Conservation (phyloP, 2,797 vertebrate species). For the Artibeus jamaicensis region DNA sequence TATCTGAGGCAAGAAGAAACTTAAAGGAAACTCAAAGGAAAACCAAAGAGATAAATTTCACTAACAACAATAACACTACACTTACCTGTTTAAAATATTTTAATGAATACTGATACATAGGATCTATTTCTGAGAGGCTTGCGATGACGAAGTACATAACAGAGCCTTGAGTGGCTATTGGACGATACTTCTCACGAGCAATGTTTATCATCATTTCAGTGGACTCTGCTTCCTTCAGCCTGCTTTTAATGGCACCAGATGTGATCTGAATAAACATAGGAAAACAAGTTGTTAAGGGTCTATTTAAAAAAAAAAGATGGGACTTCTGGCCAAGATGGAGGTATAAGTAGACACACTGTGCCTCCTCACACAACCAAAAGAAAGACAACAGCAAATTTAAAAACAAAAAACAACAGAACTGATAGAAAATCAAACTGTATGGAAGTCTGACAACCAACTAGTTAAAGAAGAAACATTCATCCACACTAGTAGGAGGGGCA, state of each 20-base stretch:
- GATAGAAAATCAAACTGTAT: too few relatives aligned
- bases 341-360: too few relatives aligned
- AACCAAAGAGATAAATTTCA: background rate
- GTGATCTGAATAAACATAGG: conserved; percentile 80
- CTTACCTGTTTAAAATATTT: conserved; percentile 91
- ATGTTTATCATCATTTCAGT: conserved; percentile 87
- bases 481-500: too few relatives aligned
- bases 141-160: conserved; percentile 88
- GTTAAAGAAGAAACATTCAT: too few relatives aligned
- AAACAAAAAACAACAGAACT: too few relatives aligned
- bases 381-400: too few relatives aligned
- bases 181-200: conserved; percentile 85
- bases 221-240: conserved; percentile 86
- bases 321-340: too few relatives aligned
- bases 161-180: conserved; percentile 86
- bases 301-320: background rate
- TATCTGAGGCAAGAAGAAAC: background rate
- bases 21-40: background rate
- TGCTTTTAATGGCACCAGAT: conserved; percentile 85
- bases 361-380: too few relatives aligned
- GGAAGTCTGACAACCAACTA: too few relatives aligned
- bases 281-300: background rate
- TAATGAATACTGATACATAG: conserved; percentile 90
- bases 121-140: conserved; percentile 89
- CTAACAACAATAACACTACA: background rate